A percentile compares a stretch with the other conserved stretches of the same genome.
Evolutionary conservation across 2,113 vertebrate species (phyloP).

Genomic region (Felis catus): F.catus_Fca126_mat1.0 CM031428.1:60595001-60595500

Average conservation of each 20-base stretch:
- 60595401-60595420: background rate
- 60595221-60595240: background rate
- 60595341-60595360: background rate
- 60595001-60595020: background rate
- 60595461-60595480: background rate
- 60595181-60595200: no score
- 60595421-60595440: background rate
- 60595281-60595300: background rate
- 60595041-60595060: background rate
- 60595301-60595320: background rate
- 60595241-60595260: background rate
- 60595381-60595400: background rate
- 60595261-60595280: background rate
- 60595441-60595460: background rate
- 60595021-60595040: background rate
- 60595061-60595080: background rate
- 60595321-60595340: background rate
- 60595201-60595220: no score
- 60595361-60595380: background rate
- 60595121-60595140: no score
- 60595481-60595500: rapidly evolving
- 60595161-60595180: no score
- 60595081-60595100: no score
- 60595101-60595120: no score
- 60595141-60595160: no score